phyloP scores from a whole-genome alignment of 2,113 vertebrate genomes.

The Pollachius pollachius region DNA sequence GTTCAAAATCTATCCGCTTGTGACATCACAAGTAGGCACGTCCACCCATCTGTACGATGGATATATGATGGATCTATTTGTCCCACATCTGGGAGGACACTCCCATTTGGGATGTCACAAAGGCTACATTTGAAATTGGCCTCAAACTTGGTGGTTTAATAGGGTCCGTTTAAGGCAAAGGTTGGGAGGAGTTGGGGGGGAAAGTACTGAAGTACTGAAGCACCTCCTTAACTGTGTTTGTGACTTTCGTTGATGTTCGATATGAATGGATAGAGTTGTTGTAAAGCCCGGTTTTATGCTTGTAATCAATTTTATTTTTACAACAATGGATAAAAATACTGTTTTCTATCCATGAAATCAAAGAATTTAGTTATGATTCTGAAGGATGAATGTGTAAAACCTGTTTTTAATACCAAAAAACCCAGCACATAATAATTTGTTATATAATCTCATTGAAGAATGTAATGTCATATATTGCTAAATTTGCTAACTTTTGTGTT shows the following conservation, averaged over 20 bases:
- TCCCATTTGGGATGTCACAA: no score
- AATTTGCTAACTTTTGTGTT: no score
- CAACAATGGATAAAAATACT: constrained; percentile 24
- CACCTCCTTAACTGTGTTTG: not conserved
- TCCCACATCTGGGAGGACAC: no score
- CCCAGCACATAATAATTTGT: not conserved
- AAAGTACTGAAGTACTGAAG: not conserved
- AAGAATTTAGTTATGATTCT: not conserved
- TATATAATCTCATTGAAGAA: not conserved
- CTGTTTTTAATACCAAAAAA: not conserved
- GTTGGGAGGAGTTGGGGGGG: not conserved
- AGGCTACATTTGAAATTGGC: no score
- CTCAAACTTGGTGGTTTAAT: no score
- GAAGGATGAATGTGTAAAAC: not conserved
- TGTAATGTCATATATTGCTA: no score
- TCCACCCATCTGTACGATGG: no score
- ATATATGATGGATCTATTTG: no score
- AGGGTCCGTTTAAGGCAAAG: not conserved
- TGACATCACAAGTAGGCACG: no score
- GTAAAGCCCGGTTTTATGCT: constrained; percentile 17
- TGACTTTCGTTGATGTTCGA: constrained; percentile 5
- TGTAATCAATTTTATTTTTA: constrained; percentile 25
- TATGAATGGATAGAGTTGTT: not conserved
- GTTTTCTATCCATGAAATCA: not conserved
- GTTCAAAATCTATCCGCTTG: no score